Conservation (phyloP, 2,113 vertebrate species). For the Ptychochromis oligacanthus region DNA sequence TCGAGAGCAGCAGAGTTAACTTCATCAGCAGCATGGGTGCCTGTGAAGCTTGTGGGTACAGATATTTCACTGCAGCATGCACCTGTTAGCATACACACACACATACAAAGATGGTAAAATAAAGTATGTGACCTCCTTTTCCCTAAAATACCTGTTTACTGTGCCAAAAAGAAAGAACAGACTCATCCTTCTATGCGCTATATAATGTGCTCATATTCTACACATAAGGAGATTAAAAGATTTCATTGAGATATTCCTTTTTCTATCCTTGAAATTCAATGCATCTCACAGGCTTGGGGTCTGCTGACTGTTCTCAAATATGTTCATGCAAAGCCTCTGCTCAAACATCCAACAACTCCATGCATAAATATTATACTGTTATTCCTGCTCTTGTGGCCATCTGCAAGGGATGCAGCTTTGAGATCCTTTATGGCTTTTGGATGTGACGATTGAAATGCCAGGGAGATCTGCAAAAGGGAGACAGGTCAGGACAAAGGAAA, state of each 20-base stretch:
- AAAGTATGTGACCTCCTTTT: constrained; percentile 46
- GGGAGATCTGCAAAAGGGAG: constrained; percentile 53
- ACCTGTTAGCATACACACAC: constrained; percentile 37
- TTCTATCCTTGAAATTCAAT: neutral
- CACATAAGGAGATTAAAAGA: neutral
- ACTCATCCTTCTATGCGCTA: neutral
- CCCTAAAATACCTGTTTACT: constrained; percentile 34
- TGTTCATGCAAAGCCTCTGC: neutral
- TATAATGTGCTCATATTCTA: neutral
- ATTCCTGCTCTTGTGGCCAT: neutral
- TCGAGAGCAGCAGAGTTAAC: constrained; percentile 33
- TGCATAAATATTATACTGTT: neutral
- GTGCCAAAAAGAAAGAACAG: constrained; percentile 1
- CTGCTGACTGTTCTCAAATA: neutral
- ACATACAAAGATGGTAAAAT: constrained; percentile 5
- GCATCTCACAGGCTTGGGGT: neutral
- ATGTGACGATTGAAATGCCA: constrained; percentile 65
- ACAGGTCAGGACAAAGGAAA: constrained; percentile 53
- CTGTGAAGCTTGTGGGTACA: constrained; percentile 37
- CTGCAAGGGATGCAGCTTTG: constrained; percentile 36
- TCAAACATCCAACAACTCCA: neutral
- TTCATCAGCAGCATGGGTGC: constrained; percentile 17
- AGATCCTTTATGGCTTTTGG: constrained; percentile 24
- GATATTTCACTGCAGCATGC: constrained; percentile 22
- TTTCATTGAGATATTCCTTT: neutral